A percentile compares a stretch with the other conserved stretches of the same genome.
Conservation (phyloP, 2,888 invertebrate species). For the Dryobotodes eremita region DNA sequence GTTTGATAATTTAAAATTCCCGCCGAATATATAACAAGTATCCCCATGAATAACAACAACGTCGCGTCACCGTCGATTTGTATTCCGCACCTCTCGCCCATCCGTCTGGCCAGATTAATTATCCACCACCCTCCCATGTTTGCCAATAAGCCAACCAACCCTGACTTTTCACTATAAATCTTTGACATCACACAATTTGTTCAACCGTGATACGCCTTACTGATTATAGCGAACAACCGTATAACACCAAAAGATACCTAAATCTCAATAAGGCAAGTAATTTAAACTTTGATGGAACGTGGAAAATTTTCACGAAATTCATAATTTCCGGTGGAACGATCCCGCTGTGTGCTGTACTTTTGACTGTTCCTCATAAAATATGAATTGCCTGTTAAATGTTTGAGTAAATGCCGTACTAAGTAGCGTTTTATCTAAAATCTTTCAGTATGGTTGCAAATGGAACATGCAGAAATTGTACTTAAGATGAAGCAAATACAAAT, state of each 20-base stretch:
- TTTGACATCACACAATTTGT: slow-evolving; percentile 71
- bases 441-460: slow-evolving; percentile 18
- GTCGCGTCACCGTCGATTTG: slow-evolving; percentile 80
- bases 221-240: slow-evolving; percentile 52
- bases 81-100: slow-evolving; percentile 84
- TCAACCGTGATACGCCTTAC: slow-evolving; percentile 61
- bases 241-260: slow-evolving; percentile 42
- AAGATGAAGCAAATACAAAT: slow-evolving; percentile 25
- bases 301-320: slow-evolving; percentile 62
- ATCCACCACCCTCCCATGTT: slow-evolving; percentile 86
- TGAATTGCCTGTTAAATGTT: slow-evolving; percentile 44
- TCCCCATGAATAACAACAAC: slow-evolving; percentile 68
- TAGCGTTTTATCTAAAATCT: slow-evolving; percentile 7
- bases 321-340: slow-evolving; percentile 61
- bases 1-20: slow-evolving; percentile 55
- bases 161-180: slow-evolving; percentile 84
- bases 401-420: slow-evolving; percentile 28
- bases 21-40: slow-evolving; percentile 59
- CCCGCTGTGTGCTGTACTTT: slow-evolving; percentile 42
- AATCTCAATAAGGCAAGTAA: slow-evolving; percentile 64
- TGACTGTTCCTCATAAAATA: slow-evolving; percentile 49
- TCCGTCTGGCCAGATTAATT: slow-evolving; percentile 90
- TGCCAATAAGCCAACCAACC: slow-evolving; percentile 85
- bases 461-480: not conserved
- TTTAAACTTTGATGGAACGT: slow-evolving; percentile 70